phyloP scores from a whole-genome alignment of 1,140 invertebrate genomes.

The Brachionus calyciflorus region DNA sequence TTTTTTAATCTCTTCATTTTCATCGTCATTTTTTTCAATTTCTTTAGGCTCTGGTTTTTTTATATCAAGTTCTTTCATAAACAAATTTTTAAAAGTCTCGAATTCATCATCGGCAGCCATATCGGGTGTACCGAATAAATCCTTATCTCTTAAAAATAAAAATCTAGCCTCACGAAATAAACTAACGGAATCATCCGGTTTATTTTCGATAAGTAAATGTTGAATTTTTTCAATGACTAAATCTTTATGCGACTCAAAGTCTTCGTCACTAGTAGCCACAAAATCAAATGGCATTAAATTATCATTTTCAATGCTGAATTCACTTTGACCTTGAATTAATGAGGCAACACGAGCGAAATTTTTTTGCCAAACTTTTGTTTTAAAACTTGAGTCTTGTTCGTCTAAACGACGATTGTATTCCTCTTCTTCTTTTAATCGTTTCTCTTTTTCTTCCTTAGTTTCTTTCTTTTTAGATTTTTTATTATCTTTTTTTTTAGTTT shows the following conservation, averaged over 20 bases:
- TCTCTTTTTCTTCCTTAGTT: constrained; percentile 39
- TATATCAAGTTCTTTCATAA: constrained; percentile 35
- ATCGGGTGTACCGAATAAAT: neutral
- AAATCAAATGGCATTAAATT: constrained; percentile 46
- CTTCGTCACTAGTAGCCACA: constrained; percentile 39
- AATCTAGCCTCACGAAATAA: constrained; percentile 35
- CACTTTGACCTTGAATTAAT: constrained; percentile 22
- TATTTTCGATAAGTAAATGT: constrained; percentile 17
- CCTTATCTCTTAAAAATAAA: neutral
- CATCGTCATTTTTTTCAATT: neutral
- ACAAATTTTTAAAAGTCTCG: constrained; percentile 21
- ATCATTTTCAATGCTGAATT: constrained; percentile 35
- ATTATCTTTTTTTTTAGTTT: neutral
- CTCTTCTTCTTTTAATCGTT: constrained; percentile 23
- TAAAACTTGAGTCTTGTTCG: constrained; percentile 12
- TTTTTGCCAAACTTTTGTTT: constrained; percentile 22
- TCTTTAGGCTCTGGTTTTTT: constrained; percentile 8
- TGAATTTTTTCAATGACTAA: constrained; percentile 43
- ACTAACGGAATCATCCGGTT: constrained; percentile 31
- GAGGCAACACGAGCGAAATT: constrained; percentile 23
- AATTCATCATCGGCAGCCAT: constrained; percentile 36
- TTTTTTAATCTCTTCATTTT: neutral
- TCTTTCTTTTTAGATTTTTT: constrained; percentile 40
- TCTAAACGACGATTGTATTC: constrained; percentile 25
- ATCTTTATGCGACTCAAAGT: constrained; percentile 35